Conservation (phyloP, 1,140 invertebrate genomes). For the Plodia interpunctella region DNA sequence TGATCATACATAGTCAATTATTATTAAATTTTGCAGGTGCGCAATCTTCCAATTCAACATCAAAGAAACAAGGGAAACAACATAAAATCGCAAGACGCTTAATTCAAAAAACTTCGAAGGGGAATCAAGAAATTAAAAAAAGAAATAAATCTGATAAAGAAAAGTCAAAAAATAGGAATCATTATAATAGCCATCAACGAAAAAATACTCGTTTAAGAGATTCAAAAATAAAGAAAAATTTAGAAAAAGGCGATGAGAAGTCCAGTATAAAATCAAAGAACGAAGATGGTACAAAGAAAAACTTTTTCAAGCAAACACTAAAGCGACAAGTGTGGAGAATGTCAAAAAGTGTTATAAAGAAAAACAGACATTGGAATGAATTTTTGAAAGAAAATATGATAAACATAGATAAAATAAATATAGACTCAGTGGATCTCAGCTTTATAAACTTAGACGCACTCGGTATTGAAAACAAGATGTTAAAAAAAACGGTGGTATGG, state of each 20-base stretch:
- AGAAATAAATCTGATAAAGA: too few species aligned
- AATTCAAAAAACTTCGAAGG: too few species aligned
- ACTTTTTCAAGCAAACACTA: background rate
- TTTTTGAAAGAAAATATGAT: conserved; percentile 18
- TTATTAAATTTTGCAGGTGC: too few species aligned
- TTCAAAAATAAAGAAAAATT: background rate
- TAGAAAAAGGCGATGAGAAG: background rate
- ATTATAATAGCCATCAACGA: too few species aligned
- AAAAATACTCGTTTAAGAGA: too few species aligned
- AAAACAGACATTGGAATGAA: conserved; percentile 11
- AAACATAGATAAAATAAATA: conserved; percentile 14
- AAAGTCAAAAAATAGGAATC: too few species aligned
- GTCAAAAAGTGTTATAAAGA: background rate
- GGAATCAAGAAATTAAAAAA: too few species aligned
- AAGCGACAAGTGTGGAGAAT: background rate
- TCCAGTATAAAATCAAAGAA: background rate
- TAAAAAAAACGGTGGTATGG: conserved; percentile 18
- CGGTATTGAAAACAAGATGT: conserved; percentile 19
- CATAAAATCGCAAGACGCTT: too few species aligned
- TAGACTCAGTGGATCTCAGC: conserved; percentile 19
- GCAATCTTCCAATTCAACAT: too few species aligned
- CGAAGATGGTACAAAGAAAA: background rate
- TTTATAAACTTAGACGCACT: conserved; percentile 20
- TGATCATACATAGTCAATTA: too few species aligned
- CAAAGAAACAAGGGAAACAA: too few species aligned